Evolutionary conservation across 2,113 vertebrate genomes (phyloP).

Genomic region (Eubucco bourcierii): DNA sequence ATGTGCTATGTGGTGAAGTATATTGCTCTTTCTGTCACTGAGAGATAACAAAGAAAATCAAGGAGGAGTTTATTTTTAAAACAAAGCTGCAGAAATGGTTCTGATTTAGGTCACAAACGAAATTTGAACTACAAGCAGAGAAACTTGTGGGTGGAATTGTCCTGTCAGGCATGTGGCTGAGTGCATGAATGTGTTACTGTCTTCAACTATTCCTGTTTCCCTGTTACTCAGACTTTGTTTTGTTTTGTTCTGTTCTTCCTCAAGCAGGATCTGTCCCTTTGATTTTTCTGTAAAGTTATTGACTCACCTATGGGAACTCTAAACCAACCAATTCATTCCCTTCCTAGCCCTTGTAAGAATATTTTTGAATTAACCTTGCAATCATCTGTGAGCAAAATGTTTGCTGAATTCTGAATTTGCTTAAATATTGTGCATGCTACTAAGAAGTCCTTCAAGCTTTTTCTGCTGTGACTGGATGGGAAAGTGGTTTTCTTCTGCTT

Average conservation of each 20-base stretch:
- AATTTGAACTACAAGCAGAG: background rate
- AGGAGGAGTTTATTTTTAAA: background rate
- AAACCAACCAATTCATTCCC: background rate
- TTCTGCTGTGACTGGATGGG: background rate
- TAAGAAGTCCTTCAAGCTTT: background rate
- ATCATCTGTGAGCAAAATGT: background rate
- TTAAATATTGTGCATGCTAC: background rate
- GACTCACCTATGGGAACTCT: background rate
- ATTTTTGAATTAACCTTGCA: background rate
- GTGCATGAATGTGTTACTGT: background rate
- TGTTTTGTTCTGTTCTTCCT: background rate
- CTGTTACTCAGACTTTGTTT: background rate
- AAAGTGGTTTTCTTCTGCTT: background rate
- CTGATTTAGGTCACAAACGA: background rate
- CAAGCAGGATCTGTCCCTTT: background rate
- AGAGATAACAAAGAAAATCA: background rate
- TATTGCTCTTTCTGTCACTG: background rate
- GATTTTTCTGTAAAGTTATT: conserved; percentile 36
- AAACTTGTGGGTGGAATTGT: background rate
- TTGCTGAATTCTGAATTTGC: background rate
- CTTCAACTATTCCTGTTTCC: background rate
- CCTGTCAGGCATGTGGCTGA: background rate
- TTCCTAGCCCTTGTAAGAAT: background rate
- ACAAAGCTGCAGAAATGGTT: background rate
- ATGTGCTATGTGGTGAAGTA: background rate